A percentile compares a stretch with the other conserved stretches of the same genome.
These are phyloP conservation scores for Shargacucullia verbasci DNA, from an alignment of 2,888 invertebrate genomes.

Conservation along the genomic window DNA sequence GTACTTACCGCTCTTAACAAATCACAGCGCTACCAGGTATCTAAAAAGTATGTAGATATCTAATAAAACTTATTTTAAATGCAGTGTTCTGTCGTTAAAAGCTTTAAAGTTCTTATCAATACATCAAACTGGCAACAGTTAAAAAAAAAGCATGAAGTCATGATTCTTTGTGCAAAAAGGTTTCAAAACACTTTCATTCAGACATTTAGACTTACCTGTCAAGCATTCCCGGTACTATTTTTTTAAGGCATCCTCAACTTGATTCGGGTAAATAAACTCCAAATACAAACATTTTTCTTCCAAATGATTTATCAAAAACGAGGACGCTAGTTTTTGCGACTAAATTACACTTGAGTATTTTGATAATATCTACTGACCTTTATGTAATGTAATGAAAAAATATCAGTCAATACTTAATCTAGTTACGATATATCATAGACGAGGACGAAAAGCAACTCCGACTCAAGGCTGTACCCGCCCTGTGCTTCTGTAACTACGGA, in stretches of 20 bases:
- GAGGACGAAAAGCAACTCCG: conserved; percentile 56
- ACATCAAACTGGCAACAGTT: too few species aligned
- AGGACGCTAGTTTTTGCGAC: conserved; percentile 11
- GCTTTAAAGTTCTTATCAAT: too few species aligned
- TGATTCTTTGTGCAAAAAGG: too few species aligned
- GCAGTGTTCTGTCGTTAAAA: too few species aligned
- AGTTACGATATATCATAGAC: conserved; percentile 42
- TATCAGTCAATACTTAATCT: conserved; percentile 22
- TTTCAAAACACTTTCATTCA: too few species aligned
- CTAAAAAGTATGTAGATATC: too few species aligned
- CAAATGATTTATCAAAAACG: conserved; percentile 14
- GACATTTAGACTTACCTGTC: too few species aligned
- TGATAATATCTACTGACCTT: conserved; percentile 45
- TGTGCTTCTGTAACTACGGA: conserved; percentile 70
- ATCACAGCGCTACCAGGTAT: too few species aligned
- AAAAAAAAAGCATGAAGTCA: too few species aligned
- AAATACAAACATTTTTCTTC: not conserved
- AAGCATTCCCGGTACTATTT: too few species aligned
- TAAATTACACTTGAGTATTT: conserved; percentile 20
- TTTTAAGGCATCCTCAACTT: not conserved
- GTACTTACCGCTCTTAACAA: too few species aligned
- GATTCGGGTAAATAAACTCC: not conserved
- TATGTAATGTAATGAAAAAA: conserved; percentile 32
- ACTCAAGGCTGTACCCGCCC: conserved; percentile 73
- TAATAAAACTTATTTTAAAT: too few species aligned